phyloP scores from a whole-genome alignment of 2,797 vertebrate species.

The Borostomias antarcticus region DNA sequence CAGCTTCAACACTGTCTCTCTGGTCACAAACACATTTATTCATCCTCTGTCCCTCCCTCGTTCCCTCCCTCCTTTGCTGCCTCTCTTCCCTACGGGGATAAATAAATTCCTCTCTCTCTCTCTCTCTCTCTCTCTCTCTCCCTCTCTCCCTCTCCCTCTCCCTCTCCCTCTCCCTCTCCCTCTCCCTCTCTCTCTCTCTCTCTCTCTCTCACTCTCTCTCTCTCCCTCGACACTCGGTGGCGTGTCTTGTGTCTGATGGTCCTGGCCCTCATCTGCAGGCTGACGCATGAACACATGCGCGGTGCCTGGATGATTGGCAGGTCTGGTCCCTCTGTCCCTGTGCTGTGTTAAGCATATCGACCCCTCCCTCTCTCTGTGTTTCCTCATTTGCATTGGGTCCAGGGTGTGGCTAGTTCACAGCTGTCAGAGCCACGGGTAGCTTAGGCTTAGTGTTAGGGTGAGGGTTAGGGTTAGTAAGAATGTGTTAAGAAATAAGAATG shows the following conservation, averaged over 20 bases:
- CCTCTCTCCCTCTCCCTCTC: no score
- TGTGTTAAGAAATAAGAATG: no score
- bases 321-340: slow-evolving; percentile 26
- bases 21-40: slow-evolving; percentile 33
- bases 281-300: background rate
- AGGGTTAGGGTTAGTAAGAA: no score
- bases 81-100: no score
- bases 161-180: background rate
- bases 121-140: background rate
- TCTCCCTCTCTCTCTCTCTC: background rate
- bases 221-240: background rate
- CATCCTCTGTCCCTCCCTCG: slow-evolving; percentile 7
- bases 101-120: background rate
- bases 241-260: background rate
- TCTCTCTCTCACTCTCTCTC: background rate
- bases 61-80: background rate
- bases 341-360: slow-evolving; percentile 39
- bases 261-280: background rate
- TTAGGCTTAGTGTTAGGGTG: no score
- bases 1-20: background rate
- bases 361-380: slow-evolving; percentile 22
- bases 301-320: slow-evolving; percentile 31
- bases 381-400: slow-evolving; percentile 52
- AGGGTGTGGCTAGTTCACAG: slow-evolving; percentile 49
- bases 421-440: no score